phyloP scores from a whole-genome alignment of 2,888 invertebrate species.

The Graphium colonna region DNA sequence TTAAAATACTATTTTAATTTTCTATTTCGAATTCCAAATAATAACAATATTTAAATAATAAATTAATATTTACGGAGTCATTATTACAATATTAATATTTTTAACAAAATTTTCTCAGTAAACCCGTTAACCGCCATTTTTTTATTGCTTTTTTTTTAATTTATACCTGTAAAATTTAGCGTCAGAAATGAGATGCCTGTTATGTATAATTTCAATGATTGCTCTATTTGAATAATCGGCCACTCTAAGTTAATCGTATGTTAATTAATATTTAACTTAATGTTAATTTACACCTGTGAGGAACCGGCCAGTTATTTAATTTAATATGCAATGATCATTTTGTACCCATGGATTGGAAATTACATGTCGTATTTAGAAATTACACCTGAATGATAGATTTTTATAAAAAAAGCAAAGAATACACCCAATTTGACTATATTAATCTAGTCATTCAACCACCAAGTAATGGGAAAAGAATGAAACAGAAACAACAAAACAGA shows the following conservation, averaged over 20 bases:
- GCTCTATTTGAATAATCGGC: constrained; percentile 5
- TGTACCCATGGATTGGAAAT: not conserved
- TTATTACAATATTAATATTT: no score
- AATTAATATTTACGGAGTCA: no score
- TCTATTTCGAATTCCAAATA: no score
- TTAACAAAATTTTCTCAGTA: no score
- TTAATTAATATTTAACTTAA: not conserved
- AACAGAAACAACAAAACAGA: no score
- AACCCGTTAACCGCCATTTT: not conserved
- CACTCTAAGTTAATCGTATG: not conserved
- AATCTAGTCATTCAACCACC: no score
- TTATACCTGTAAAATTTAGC: not conserved
- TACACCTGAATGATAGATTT: no score
- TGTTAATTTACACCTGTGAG: constrained; percentile 1
- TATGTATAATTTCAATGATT: not conserved
- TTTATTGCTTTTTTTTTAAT: not conserved
- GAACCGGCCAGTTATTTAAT: not conserved
- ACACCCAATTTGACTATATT: no score
- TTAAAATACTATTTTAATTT: no score
- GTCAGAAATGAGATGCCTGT: not conserved
- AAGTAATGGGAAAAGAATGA: no score
- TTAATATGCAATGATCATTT: not conserved
- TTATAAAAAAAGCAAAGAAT: no score
- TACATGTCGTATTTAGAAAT: not conserved
- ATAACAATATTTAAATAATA: no score